phyloP scores from a whole-genome alignment of 2,888 invertebrate genomes.

The Heliconius sara region DNA sequence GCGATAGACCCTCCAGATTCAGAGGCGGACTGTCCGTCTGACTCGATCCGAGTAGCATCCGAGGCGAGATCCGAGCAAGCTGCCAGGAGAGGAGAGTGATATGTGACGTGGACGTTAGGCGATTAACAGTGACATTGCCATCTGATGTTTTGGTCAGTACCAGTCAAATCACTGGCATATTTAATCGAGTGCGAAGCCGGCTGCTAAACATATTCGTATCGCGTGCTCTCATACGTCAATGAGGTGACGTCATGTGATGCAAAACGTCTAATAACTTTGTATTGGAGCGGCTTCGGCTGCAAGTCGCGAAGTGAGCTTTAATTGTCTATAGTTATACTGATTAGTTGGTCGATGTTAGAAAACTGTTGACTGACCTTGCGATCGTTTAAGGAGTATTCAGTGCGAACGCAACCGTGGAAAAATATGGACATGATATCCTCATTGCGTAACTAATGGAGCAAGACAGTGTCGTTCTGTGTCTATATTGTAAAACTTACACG shows the following conservation, averaged over 20 bases:
- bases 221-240: constrained; percentile 81
- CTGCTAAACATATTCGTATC: constrained; percentile 69
- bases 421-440: constrained; percentile 48
- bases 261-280: constrained; percentile 68
- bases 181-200: constrained; percentile 50
- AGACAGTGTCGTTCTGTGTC: constrained; percentile 39
- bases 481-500: constrained; percentile 42
- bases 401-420: constrained; percentile 51
- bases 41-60: constrained; percentile 54
- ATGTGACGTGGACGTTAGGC: constrained; percentile 42
- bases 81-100: constrained; percentile 37
- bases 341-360: constrained; percentile 57
- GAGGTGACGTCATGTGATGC: constrained; percentile 81
- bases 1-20: constrained; percentile 63
- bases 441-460: constrained; percentile 57
- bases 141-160: constrained; percentile 54
- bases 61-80: constrained; percentile 49
- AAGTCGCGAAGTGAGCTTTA: constrained; percentile 76
- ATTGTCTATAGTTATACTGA: constrained; percentile 71
- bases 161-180: constrained; percentile 46
- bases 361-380: constrained; percentile 58
- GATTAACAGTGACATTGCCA: constrained; percentile 53
- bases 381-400: constrained; percentile 51
- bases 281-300: constrained; percentile 66
- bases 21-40: constrained; percentile 71